These are phyloP conservation scores for Ia io DNA, from an alignment of 2,113 vertebrate genomes.

Conservation along the genomic window DNA sequence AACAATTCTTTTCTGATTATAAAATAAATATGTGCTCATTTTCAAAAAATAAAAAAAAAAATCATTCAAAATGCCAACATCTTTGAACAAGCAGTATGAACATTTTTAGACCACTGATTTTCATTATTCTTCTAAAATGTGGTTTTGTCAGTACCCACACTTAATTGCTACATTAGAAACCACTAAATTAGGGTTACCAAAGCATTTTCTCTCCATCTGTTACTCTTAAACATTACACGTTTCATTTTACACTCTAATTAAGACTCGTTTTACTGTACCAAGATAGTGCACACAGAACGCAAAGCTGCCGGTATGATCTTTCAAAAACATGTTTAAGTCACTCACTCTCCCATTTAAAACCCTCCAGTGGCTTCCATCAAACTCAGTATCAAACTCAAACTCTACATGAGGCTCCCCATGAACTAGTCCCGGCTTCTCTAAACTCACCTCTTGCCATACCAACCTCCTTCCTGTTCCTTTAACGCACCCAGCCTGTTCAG, in stretches of 20 bases:
- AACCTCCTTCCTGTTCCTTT: not conserved
- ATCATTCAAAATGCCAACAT: not conserved
- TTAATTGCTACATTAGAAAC: constrained; percentile 58
- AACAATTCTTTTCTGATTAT: not conserved
- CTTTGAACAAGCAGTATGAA: not conserved
- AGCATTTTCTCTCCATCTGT: constrained; percentile 64
- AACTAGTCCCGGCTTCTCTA: not conserved
- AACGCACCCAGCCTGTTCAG: not conserved
- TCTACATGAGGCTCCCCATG: not conserved
- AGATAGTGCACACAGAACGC: not conserved
- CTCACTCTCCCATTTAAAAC: not conserved
- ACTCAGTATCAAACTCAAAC: not conserved
- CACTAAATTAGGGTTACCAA: constrained; percentile 71
- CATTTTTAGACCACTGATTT: not conserved
- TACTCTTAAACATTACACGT: constrained; percentile 5
- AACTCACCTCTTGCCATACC: not conserved
- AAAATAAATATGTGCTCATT: not conserved
- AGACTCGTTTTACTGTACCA: not conserved
- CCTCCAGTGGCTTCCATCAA: not conserved
- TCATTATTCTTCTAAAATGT: not conserved
- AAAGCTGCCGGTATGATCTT: not conserved
- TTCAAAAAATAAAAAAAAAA: not conserved
- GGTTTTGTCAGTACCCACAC: not conserved
- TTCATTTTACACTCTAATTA: not conserved
- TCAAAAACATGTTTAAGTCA: not conserved